phyloP scores from a whole-genome alignment of 2,888 invertebrate species.

The Lycophotia porphyrea region DNA sequence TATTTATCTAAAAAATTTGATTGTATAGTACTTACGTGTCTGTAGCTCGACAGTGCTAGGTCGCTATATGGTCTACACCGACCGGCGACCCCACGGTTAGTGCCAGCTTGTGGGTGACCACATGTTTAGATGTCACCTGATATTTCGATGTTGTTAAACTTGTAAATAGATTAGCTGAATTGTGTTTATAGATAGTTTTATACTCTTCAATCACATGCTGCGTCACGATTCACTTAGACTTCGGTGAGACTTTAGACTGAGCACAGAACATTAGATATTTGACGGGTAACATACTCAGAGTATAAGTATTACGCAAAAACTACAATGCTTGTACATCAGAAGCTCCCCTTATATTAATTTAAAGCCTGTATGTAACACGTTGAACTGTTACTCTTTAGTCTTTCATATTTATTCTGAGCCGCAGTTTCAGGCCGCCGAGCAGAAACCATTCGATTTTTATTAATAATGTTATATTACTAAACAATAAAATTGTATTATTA shows the following conservation, averaged over 20 bases:
- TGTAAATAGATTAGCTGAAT: slow-evolving; percentile 79
- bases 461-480: slow-evolving; percentile 63
- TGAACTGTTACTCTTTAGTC: slow-evolving; percentile 65
- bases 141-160: slow-evolving; percentile 76
- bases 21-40: slow-evolving; percentile 37
- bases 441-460: slow-evolving; percentile 54
- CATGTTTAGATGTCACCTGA: slow-evolving; percentile 73
- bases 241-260: slow-evolving; percentile 81
- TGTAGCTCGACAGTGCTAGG: slow-evolving; percentile 58
- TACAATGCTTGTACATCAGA: slow-evolving; percentile 61
- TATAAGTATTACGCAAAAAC: slow-evolving; percentile 61
- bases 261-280: slow-evolving; percentile 70
- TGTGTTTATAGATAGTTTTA: slow-evolving; percentile 69
- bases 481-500: slow-evolving; percentile 64
- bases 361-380: slow-evolving; percentile 50
- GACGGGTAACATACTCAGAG: slow-evolving; percentile 67
- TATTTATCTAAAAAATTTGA: slow-evolving; percentile 55
- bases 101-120: slow-evolving; percentile 52
- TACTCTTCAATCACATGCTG: slow-evolving; percentile 60
- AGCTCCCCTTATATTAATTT: slow-evolving; percentile 61
- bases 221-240: slow-evolving; percentile 64
- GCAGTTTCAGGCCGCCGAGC: slow-evolving; percentile 61
- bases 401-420: slow-evolving; percentile 72
- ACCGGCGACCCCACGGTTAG: slow-evolving; percentile 36
- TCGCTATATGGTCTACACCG: slow-evolving; percentile 34